Percentiles rank a stretch among this genome's conserved stretches.
Conservation (phyloP, 1,140 invertebrate genomes). For the Solen grandis region DNA sequence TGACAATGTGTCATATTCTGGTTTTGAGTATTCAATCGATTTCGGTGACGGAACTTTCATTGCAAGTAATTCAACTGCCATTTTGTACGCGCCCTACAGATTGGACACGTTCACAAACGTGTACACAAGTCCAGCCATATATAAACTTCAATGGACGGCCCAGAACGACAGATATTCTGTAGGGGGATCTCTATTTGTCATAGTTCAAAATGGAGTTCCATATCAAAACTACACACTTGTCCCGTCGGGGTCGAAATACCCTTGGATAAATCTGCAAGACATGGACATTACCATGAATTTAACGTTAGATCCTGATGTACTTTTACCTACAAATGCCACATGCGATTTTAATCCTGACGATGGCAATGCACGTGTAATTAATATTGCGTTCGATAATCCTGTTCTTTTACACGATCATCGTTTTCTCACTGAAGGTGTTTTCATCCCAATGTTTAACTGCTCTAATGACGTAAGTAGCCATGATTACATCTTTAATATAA, state of each 20-base stretch:
- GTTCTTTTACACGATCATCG: conserved; percentile 3
- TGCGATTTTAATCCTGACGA: conserved; percentile 34
- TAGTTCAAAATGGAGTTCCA: conserved; percentile 37
- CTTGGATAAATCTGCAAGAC: conserved; percentile 23
- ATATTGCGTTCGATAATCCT: background rate
- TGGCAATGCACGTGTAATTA: background rate
- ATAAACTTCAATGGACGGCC: conserved; percentile 30
- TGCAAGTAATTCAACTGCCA: background rate
- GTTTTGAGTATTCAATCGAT: conserved; percentile 47
- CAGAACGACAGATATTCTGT: conserved; percentile 13
- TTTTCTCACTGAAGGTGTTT: conserved; percentile 17
- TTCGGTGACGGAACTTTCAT: conserved; percentile 16
- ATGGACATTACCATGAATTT: conserved; percentile 19
- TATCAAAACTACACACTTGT: conserved; percentile 9
- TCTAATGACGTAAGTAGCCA: conserved; percentile 43
- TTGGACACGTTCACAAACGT: conserved; percentile 15
- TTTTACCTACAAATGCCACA: conserved; percentile 40
- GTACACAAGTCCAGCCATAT: conserved; percentile 15
- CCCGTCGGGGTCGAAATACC: conserved; percentile 32
- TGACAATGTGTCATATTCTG: conserved; percentile 19
- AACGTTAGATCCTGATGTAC: conserved; percentile 8
- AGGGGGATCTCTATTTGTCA: conserved; percentile 1
- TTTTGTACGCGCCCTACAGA: conserved; percentile 4
- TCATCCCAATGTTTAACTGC: conserved; percentile 32
- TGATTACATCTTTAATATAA: conserved; percentile 13